Evolutionary conservation across 2,113 vertebrate species (phyloP).

Genomic region (Notechis scutatus): DNA sequence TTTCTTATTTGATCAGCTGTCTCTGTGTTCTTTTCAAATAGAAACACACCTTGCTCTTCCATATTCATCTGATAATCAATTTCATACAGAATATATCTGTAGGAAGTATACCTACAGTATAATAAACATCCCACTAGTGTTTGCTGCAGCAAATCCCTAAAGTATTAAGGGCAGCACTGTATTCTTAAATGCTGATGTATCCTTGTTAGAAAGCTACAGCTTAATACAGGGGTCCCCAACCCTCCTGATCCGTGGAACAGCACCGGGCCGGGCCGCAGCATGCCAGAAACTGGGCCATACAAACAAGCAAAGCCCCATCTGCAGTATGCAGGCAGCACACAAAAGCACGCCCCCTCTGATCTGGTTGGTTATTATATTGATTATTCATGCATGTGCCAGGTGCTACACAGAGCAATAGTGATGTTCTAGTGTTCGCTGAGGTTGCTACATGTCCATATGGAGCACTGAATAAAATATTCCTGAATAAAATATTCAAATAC

Average conservation of each 20-base stretch:
- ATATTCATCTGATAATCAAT: not conserved
- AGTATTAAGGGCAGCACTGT: not conserved
- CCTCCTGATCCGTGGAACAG: too few species aligned
- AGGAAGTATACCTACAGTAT: not conserved
- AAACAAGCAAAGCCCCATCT: too few species aligned
- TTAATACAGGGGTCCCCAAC: too few species aligned
- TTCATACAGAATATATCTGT: not conserved
- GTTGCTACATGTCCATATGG: not conserved
- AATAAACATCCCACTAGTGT: too few species aligned
- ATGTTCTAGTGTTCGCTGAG: not conserved
- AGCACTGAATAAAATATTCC: not conserved
- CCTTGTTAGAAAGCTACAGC: not conserved
- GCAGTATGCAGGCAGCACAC: too few species aligned
- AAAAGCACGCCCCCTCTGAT: too few species aligned
- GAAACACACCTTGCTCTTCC: slow-evolving; percentile 20
- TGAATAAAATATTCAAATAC: not conserved
- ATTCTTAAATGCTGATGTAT: not conserved
- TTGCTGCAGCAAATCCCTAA: not conserved
- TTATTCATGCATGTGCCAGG: not conserved
- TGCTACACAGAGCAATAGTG: not conserved
- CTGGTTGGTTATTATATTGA: not conserved
- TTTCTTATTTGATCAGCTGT: slow-evolving; percentile 25
- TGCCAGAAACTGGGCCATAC: too few species aligned
- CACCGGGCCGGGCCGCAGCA: rapidly evolving
- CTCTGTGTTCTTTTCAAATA: not conserved